Conservation (phyloP, 2,113 vertebrate species). For the Probosciger aterrimus region DNA sequence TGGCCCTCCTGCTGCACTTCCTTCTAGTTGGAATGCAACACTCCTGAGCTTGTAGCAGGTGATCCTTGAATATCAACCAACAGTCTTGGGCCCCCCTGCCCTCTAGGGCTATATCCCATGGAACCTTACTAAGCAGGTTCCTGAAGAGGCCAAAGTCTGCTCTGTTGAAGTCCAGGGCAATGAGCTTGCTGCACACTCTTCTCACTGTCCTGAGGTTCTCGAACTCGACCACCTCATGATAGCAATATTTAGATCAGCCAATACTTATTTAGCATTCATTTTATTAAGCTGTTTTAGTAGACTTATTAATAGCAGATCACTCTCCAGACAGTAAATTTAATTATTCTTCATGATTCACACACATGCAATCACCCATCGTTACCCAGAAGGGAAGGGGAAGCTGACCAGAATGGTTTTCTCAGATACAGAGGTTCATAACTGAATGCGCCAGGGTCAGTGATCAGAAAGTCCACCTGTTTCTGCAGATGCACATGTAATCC, state of each 20-base stretch:
- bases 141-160: too few species aligned
- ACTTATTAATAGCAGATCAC: background rate
- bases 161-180: too few species aligned
- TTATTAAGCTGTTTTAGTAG: background rate
- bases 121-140: too few species aligned
- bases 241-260: background rate
- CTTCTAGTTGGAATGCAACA: too few species aligned
- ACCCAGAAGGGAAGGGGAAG: background rate
- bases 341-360: background rate
- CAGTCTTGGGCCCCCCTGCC: too few species aligned
- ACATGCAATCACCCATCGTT: accelerated
- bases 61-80: too few species aligned
- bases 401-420: background rate
- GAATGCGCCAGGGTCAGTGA: background rate
- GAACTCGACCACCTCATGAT: too few species aligned
- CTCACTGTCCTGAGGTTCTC: too few species aligned
- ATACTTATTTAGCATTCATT: background rate
- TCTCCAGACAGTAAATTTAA: background rate
- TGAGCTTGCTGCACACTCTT: too few species aligned
- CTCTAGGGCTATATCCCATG: too few species aligned
- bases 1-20: too few species aligned
- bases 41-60: too few species aligned
- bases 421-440: background rate
- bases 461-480: background rate
- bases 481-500: background rate